Base-by-base conservation (phyloP, 2,113 vertebrate species). In the Platycercus adscitus region DNA sequence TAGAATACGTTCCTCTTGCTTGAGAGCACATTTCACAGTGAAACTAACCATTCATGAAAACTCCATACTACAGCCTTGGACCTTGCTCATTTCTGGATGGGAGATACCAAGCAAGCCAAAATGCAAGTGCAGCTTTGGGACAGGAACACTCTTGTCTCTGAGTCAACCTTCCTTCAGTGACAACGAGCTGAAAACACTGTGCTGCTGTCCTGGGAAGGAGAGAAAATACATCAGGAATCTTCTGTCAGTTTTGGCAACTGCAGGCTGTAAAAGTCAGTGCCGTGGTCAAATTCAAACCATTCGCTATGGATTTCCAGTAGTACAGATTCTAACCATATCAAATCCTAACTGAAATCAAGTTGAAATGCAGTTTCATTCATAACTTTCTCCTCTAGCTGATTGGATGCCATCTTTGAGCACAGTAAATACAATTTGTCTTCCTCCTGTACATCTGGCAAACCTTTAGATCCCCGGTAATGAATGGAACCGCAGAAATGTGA, bases 1-100 rank as follows among this genome's bases (percentile, higher is more conserved):
- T 86, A 90, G 68, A 81, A 77, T 33, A 44, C 4, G 41, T 85
- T 94, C 53, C 53, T 79, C 84, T 91, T 93, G 81, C 66, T 94
- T 91, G 79, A 94, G 80, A 88, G 77, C 50, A 58, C 14, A 50
- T 78, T 84, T 91, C 64, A 76, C 71, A 68, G 39, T 11, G 21
- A 88, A 86, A 96, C 33, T 37, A 81, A 79, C 64, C 0, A 8
- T 55, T 95, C 43, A 37, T 43, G 6, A 92, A 41, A 72, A 89
- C 64, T 91, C 91, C 70, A 64, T 19, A 37, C 8, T n/a, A 61
- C 23, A 63, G 73, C 37, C 52, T 78, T 25, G 65, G 61, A 86
- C n/a, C 46, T 75, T 47, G 20, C 35, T 52, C 15, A 0, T 47
- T 19, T 56, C 39, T 44, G 25, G 37, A 29, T 21, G 19, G 53